Conservation (phyloP, 2,888 invertebrate genomes). For the Eupeodes latifasciatus region DNA sequence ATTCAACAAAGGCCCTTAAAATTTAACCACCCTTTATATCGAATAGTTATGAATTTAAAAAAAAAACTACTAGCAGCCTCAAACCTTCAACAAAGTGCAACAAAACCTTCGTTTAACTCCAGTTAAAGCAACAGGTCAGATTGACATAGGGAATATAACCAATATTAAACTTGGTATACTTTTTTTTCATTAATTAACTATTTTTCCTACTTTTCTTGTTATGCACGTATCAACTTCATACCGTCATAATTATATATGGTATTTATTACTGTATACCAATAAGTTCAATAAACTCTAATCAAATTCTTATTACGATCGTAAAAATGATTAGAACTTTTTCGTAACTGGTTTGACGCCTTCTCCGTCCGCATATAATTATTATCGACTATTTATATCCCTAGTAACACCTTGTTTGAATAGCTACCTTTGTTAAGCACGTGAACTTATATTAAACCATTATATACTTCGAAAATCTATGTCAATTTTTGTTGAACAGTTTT, state of each 20-base stretch:
- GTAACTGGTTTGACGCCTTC: background rate
- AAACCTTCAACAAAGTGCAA: too few species aligned
- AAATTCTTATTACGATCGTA: background rate
- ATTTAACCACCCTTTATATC: too few species aligned
- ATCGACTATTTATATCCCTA: background rate
- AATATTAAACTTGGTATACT: too few species aligned
- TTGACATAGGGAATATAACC: too few species aligned
- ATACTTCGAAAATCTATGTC: background rate
- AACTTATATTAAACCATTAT: background rate
- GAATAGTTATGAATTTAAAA: too few species aligned
- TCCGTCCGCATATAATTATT: background rate
- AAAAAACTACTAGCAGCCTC: too few species aligned
- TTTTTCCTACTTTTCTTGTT: too few species aligned
- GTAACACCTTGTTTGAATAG: background rate
- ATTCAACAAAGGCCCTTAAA: too few species aligned
- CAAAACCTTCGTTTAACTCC: too few species aligned
- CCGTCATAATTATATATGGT: background rate
- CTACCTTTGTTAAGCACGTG: background rate
- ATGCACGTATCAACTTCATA: background rate
- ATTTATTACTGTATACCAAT: background rate
- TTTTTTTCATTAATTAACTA: too few species aligned
- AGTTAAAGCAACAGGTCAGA: too few species aligned
- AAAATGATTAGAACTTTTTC: background rate
- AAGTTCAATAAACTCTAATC: background rate
- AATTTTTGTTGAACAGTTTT: background rate